phyloP scores from a whole-genome alignment of 2,113 vertebrate genomes.

The Oryzias woworae region DNA sequence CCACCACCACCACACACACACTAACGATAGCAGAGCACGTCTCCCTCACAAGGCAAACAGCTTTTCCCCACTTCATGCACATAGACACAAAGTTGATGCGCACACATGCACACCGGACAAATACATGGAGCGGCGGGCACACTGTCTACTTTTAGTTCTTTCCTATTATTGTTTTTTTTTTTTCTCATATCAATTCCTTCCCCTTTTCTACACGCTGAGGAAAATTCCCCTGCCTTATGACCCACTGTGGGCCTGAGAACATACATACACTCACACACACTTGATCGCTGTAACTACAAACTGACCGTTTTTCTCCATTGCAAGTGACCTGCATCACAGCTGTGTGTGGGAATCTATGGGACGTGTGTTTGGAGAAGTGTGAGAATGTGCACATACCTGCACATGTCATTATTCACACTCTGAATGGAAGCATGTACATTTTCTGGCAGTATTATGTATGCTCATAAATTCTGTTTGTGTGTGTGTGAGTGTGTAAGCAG shows the following conservation, averaged over 20 bases:
- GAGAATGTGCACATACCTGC: constrained; percentile 55
- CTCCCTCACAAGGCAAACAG: constrained; percentile 80
- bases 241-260: constrained; percentile 72
- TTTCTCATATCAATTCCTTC: constrained; percentile 74
- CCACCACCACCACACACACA: constrained; percentile 37
- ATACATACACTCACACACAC: constrained; percentile 26
- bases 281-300: constrained; percentile 31
- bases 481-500: constrained; percentile 14
- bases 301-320: constrained; percentile 48
- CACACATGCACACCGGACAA: constrained; percentile 22
- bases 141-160: constrained; percentile 50
- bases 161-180: constrained; percentile 40
- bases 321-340: constrained; percentile 72
- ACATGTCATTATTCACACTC: constrained; percentile 17
- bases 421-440: constrained; percentile 15
- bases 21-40: constrained; percentile 83
- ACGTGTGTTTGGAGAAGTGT: constrained; percentile 53
- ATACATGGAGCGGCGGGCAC: constrained; percentile 65
- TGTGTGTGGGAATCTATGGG: constrained; percentile 68
- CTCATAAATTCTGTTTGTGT: constrained; percentile 26
- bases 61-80: constrained; percentile 82
- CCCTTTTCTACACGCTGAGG: constrained; percentile 73
- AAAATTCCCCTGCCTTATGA: constrained; percentile 71
- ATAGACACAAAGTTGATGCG: constrained; percentile 39
- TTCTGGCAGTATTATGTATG: constrained; percentile 8